Evolutionary conservation across 2,113 vertebrate genomes (phyloP), one percentile per base, ranked within the genome.

Genomic region (Dermatemys mawii): DNA sequence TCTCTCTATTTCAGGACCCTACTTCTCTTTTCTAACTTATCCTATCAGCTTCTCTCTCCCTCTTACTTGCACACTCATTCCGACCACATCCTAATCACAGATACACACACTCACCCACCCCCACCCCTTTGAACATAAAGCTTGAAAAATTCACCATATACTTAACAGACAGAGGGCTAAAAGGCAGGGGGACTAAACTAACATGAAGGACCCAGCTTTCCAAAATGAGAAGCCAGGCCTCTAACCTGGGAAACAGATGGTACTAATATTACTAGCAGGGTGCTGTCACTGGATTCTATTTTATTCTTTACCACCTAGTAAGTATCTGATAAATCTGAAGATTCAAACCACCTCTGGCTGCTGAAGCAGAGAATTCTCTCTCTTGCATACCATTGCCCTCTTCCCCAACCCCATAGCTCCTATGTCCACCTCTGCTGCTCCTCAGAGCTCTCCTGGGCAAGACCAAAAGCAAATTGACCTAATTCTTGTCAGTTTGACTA

Each of bases 91-190:
- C 32, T 83, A 55, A 83, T 38, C 53, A 78, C n/a, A 87, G 41
- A 53, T 17, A 78, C 1, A 38, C 54, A 55, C 76, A 88, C 8
- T 51, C 1, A 38, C 54, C 51, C 76, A 86, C 8, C 35, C 1
- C 6, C 51, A 54, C 6, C 49, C 27, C 21, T 78, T 67, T 1
- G 3, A 22, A 13, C 2, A 46, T 7, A 22, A 78, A 93, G 94
- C 88, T 5, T 0, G 2, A 8, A 87, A 91, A 50, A 41, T 0
- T 14, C 29, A 53, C 4, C 11, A 67, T 19, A 19, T 53, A 75
- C 51, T 21, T 60, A 86, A 73, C 1, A 90, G 32, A 8, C 57
- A 46, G 1, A 75, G 29, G 78, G 50, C 83, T 41, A 76, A 82
- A 89, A 82, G 44, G 46, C 8, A 19, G 44, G 44, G 32, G 46